phyloP scores from a whole-genome alignment of 2,888 invertebrate species.

The Trimorus sp. region DNA sequence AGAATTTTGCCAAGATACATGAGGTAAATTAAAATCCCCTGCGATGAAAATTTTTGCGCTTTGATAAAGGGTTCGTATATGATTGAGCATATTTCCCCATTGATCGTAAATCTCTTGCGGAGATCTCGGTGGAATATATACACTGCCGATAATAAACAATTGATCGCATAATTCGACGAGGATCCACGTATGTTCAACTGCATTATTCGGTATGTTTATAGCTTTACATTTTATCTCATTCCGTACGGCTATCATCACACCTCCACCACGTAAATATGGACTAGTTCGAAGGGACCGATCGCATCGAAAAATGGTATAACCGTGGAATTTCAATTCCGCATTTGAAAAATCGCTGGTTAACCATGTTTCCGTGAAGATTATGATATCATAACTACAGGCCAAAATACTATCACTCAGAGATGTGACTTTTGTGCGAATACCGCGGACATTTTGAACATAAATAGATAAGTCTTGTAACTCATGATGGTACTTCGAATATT shows the following conservation, averaged over 20 bases:
- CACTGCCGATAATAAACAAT: background rate
- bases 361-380: slow-evolving; percentile 16
- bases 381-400: too few species aligned
- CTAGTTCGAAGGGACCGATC: background rate
- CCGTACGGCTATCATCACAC: background rate
- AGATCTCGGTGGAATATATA: background rate
- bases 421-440: too few species aligned
- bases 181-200: background rate
- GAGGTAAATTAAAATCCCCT: too few species aligned
- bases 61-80: background rate
- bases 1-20: too few species aligned
- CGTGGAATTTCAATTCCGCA: background rate
- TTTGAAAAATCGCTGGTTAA: background rate
- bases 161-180: background rate
- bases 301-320: background rate
- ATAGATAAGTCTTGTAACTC: too few species aligned
- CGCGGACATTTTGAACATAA: too few species aligned
- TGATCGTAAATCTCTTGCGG: background rate
- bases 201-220: background rate
- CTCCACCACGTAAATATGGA: background rate
- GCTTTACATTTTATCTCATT: background rate
- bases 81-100: background rate
- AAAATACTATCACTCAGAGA: too few species aligned
- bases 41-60: background rate
- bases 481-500: background rate